Percentiles rank a stretch among this genome's conserved stretches.
Evolutionary conservation across 2,888 invertebrate genomes (phyloP).

Genomic region (Drosophila longiperda): DNA sequence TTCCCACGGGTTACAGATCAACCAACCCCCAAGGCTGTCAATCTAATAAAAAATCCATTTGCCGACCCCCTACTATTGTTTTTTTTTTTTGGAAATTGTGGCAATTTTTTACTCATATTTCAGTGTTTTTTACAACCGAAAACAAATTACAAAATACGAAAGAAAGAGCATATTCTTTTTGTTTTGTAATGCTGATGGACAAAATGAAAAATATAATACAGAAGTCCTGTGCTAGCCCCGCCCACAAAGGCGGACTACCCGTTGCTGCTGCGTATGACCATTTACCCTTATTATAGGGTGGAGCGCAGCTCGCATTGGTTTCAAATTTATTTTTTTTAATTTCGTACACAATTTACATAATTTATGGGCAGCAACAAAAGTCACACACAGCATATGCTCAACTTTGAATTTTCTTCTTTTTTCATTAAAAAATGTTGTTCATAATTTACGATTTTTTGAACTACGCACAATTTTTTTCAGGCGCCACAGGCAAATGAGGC

Average conservation of each 20-base stretch:
- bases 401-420: conserved; percentile 22
- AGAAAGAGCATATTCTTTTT: conserved; percentile 77
- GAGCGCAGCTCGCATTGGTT: conserved; percentile 52
- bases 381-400: conserved; percentile 70
- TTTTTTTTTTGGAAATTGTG: conserved; percentile 49
- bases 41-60: conserved; percentile 74
- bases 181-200: conserved; percentile 74
- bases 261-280: conserved; percentile 63
- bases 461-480: conserved; percentile 18
- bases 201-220: conserved; percentile 36
- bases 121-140: conserved; percentile 60
- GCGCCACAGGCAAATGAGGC: conserved; percentile 53
- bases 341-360: conserved; percentile 74
- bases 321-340: conserved; percentile 51
- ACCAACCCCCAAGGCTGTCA: conserved; percentile 52
- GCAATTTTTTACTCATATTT: conserved; percentile 79
- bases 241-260: conserved; percentile 49
- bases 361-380: conserved; percentile 75
- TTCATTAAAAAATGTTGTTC: conserved; percentile 71
- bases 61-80: conserved; percentile 5
- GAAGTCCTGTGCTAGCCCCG: conserved; percentile 53
- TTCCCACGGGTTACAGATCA: conserved; percentile 48
- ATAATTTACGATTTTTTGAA: conserved; percentile 71
- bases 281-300: conserved; percentile 69
- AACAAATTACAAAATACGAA: conserved; percentile 75